Percentiles rank a stretch among this genome's conserved stretches.
Conservation (phyloP, 2,113 vertebrate species). For the Nothocercus nigrocapillus region DNA sequence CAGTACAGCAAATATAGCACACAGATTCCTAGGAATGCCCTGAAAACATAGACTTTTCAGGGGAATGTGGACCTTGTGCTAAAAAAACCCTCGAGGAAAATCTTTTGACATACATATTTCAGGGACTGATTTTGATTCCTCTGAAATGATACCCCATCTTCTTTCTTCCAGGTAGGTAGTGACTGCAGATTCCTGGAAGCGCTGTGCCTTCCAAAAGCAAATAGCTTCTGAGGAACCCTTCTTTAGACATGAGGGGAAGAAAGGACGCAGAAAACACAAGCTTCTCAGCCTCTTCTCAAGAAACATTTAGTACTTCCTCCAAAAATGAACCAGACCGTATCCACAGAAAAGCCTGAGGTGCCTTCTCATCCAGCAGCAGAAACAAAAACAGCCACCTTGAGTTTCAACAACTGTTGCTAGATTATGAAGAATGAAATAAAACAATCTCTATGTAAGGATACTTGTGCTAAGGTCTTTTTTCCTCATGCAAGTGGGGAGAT, state of each 20-base stretch:
- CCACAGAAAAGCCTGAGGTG: accelerated
- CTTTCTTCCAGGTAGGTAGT: neutral
- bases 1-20: neutral
- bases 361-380: neutral
- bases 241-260: neutral
- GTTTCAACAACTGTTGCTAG: neutral
- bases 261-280: neutral
- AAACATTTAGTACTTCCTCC: neutral
- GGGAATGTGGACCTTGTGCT: neutral
- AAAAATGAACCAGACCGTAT: neutral
- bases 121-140: neutral
- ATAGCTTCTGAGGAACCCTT: neutral
- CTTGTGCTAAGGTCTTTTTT: neutral
- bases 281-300: neutral
- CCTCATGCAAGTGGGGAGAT: neutral
- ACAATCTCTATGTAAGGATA: neutral
- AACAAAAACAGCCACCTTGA: neutral
- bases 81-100: neutral
- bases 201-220: neutral
- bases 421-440: neutral
- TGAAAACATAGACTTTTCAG: neutral
- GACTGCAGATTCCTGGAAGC: neutral
- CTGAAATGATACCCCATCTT: neutral
- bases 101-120: neutral
- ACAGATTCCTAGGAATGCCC: neutral